Base-by-base conservation (phyloP, 2,113 vertebrate species). In the Micromys minutus region DNA sequence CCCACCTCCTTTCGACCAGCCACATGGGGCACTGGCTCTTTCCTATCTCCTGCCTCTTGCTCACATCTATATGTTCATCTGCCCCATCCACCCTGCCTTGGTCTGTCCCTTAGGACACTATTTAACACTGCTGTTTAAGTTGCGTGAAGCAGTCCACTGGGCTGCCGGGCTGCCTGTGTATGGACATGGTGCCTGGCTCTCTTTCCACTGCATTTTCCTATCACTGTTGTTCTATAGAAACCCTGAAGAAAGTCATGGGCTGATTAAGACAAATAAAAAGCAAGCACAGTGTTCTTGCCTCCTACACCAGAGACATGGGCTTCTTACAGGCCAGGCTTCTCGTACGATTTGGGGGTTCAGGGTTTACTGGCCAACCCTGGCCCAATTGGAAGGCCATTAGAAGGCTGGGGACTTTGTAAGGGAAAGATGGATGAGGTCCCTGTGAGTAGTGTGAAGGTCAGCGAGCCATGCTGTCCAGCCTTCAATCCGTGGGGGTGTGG, bases 401-500 rank as follows among this genome's bases (percentile, higher is more conserved):
- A 63, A 91, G 36, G 24, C 88, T 74, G 16, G 57, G 74, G 72
- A 95, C 26, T 94, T 69, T 17, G 76, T 10, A 92, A 52, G 15
- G 22, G 21, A 42, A 91, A 92, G 90, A 96, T 1, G 36, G 77
- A 89, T 39, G 74, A 74, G 90, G 75, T 59, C 93, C 94, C 47
- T 34, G 55, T 36, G 83, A 61, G 57, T 42, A 65, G 45, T 34
- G 19, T 3, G 11, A 86, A 92, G 71, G 80, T 95, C 90, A 12
- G 86, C 12, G 86, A 97, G 97, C 94, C 85, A 50, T 72, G 94
- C 89, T 67, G 93, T 87, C 83, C 89, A 80, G 90, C 88, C 93
- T 81, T 96, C 96, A 97, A 97, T 96, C 94, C 89, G 80, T 16
- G 50, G 94, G 94, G 59, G 59, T 95, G 61, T 83, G 92, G 95